Conservation (phyloP, 2,888 invertebrate genomes). For the Aethes cnicana region DNA sequence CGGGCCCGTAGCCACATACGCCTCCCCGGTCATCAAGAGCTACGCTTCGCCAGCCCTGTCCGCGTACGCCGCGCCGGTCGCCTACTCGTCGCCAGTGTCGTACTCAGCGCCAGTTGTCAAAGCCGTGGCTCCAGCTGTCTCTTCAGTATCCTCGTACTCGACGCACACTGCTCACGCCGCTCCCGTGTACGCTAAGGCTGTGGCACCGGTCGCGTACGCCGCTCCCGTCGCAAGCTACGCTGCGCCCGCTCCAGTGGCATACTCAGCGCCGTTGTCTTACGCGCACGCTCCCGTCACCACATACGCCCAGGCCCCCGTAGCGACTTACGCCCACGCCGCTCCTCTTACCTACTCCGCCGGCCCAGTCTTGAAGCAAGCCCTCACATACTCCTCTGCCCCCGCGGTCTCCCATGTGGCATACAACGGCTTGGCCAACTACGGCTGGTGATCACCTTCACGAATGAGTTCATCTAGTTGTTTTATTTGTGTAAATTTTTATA, state of each 20-base stretch:
- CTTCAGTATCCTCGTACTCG: conserved; percentile 44
- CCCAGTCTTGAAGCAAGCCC: conserved; percentile 30
- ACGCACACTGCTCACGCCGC: conserved; percentile 43
- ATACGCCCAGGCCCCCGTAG: conserved; percentile 45
- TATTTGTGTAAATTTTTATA: conserved; percentile 61
- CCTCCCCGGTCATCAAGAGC: conserved; percentile 43
- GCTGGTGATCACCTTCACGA: conserved; percentile 79
- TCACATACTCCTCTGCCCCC: conserved; percentile 31
- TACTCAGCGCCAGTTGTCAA: conserved; percentile 63
- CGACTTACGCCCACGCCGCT: conserved; percentile 38
- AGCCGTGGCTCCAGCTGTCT: conserved; percentile 52
- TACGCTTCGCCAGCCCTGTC: conserved; percentile 52
- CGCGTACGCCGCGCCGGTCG: conserved; percentile 47
- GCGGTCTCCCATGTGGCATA: conserved; percentile 85
- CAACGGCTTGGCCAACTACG: conserved; percentile 85
- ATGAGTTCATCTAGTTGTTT: conserved; percentile 61
- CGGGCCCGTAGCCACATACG: conserved; percentile 30
- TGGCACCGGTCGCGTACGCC: conserved; percentile 48
- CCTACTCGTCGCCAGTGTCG: conserved; percentile 45
- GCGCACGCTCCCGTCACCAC: conserved; percentile 43
- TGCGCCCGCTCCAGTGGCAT: conserved; percentile 40
- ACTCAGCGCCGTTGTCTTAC: conserved; percentile 34
- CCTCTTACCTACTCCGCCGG: conserved; percentile 52
- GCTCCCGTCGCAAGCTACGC: conserved; percentile 38
- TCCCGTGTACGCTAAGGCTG: conserved; percentile 42